Evolutionary conservation across 2,888 invertebrate species (phyloP), one percentile per base, ranked within the genome.

Genomic region (Stenichneumon culpator): DNA sequence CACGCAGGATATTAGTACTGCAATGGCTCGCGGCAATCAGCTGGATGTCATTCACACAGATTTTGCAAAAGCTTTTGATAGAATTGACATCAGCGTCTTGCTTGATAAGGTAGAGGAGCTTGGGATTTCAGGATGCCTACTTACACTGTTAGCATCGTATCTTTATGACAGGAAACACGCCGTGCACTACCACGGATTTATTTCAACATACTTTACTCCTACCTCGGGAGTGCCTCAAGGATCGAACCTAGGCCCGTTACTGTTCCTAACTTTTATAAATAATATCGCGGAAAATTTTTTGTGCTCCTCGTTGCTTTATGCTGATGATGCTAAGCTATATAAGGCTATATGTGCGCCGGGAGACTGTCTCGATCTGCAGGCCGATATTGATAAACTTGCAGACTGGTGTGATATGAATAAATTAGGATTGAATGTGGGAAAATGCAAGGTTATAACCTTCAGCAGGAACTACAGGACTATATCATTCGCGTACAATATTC

Each of bases 1-100:
- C 11, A 32, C n/a, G n/a, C 68, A 68, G 36, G 36, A 68, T 36
- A 39, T 36, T 36, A 9, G 22, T 14, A 3, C 36, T 3, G n/a
- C 39, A 32, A 7, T 68, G 22, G 36, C n/a, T 0, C 22, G n/a
- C n/a, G 68, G 68, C 25, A 32, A 44, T 19, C 44, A 70, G 22
- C 7, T 70, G 6, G 50, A 68, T 25, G 68, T 68, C 9, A 22
- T 68, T 36, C 22, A 36, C 22, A 68, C 68, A 3, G 68, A 68
- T n/a, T 68, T 68, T 68, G 7, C 39, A 14, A 68, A 68, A 9
- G 28, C 36, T 9, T 68, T 68, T 25, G 68, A 39, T 11, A 28
- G 22, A n/a, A 44, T 68, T 7, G 36, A 68, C n/a, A 68, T 36
- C 14, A 2, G 14, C 9, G 14, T 47, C 9, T 47, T 47, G 14